Base-by-base conservation (phyloP, 2,797 vertebrate genomes). In the Alcedo quadribrachys region DNA sequence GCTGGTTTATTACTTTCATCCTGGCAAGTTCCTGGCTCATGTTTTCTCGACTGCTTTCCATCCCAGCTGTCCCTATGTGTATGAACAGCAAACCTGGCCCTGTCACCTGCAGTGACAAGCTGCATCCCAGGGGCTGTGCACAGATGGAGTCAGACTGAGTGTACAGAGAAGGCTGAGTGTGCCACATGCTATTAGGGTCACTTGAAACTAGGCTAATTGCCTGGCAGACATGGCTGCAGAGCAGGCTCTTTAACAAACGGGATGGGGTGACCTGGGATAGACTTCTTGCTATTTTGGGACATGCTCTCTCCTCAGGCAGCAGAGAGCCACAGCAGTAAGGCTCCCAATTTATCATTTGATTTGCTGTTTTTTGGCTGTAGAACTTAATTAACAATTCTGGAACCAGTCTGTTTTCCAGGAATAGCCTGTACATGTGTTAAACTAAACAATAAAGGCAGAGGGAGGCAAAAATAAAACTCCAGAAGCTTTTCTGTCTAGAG, bases 161-260 rank as follows among this genome's bases (percentile, higher is more conserved):
- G 89, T 63, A 55, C 48, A 89, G 87, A 83, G 71, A 21, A 46
- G n/a, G 53, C 67, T 60, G 48, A 69, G 33, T 57, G 45, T 62
- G 75, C 81, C 84, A 71, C 88, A 53, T 81, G 58, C 58, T 74
- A 60, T 81, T 88, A 71, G 69, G 46, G 51, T 69, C 81, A 50
- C 84, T 77, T 63, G 69, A 75, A 94, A 94, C 40, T 71, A 21
- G 94, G 79, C 84, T 95, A 96, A 90, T 94, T 85, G 94, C 75
- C 90, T 92, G 90, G 79, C 86, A 89, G 75, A 28, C 54, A 57
- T 51, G 0, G 0, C 90, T 87, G 83, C 61, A 80, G 75, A 94
- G 81, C 76, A 91, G 51, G 62, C 82, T 88, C 85, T 89, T 87
- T 66, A 78, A 83, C 73, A 85, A 92, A 95, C 75, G 45, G 62